Evolutionary conservation across 2,113 vertebrate genomes (phyloP).

Genomic region (Cervus canadensis): DNA sequence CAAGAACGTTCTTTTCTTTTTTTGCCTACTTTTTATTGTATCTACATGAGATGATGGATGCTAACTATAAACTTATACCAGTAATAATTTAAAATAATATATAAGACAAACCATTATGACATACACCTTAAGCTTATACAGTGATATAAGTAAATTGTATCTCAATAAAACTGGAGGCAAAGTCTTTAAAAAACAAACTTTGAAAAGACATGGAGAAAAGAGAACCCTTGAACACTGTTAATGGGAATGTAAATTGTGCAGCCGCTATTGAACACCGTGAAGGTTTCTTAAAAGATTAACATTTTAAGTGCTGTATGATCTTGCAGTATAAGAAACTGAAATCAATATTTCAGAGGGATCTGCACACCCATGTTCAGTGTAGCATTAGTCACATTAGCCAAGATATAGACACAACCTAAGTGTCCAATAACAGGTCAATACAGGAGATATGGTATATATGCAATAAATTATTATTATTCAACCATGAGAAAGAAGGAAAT

Average conservation of each 20-base stretch:
- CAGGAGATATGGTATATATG: not conserved
- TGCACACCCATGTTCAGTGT: not conserved
- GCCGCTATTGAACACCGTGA: not conserved
- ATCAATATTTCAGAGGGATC: not conserved
- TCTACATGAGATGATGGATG: not conserved
- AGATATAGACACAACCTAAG: not conserved
- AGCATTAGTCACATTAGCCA: not conserved
- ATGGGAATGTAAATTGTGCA: not conserved
- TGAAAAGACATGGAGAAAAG: rapidly evolving
- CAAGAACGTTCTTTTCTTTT: not conserved
- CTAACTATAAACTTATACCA: not conserved
- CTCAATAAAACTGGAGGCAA: not conserved
- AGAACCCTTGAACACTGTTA: not conserved
- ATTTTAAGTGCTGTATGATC: not conserved
- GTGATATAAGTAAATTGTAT: not conserved
- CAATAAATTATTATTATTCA: not conserved
- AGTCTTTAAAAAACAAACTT: not conserved
- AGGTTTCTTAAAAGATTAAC: not conserved
- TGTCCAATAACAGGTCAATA: not conserved
- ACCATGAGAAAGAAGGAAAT: not conserved
- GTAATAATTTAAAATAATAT: not conserved
- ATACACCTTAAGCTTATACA: not conserved
- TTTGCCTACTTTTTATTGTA: not conserved
- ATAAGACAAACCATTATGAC: not conserved
- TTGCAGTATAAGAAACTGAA: not conserved